Evolutionary conservation across 2,113 vertebrate species (phyloP).

Genomic region (Lanius ludovicianus): DNA sequence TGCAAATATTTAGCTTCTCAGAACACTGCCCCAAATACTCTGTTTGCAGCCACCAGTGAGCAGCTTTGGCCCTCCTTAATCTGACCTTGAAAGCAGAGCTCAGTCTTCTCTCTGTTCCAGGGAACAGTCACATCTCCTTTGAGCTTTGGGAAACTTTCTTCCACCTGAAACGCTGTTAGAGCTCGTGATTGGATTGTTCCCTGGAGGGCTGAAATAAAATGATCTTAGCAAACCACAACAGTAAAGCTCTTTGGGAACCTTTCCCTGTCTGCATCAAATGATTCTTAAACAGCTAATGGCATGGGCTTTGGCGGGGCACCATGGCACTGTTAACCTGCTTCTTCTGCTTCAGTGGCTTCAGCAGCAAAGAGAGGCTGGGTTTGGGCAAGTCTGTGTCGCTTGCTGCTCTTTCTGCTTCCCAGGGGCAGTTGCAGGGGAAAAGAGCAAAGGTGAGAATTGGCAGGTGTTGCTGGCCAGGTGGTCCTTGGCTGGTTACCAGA

Average conservation of each 20-base stretch:
- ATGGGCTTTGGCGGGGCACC: constrained; percentile 39
- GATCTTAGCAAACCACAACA: constrained; percentile 34
- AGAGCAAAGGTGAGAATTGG: background rate
- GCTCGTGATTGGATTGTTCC: constrained; percentile 44
- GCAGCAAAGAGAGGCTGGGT: background rate
- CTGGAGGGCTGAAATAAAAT: constrained; percentile 48
- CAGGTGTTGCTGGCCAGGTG: background rate
- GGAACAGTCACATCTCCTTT: constrained; percentile 12
- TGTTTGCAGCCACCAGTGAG: background rate
- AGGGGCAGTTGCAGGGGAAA: background rate
- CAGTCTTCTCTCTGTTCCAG: background rate
- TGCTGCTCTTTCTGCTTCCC: background rate
- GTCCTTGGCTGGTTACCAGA: background rate
- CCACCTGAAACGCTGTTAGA: background rate
- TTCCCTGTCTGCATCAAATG: constrained; percentile 57
- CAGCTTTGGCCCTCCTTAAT: background rate
- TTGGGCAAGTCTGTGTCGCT: background rate
- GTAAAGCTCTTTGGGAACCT: constrained; percentile 46
- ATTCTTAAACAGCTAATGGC: constrained; percentile 58
- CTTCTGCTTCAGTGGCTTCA: constrained; percentile 34
- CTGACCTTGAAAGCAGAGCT: background rate
- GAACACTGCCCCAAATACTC: background rate
- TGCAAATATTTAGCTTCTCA: constrained; percentile 64
- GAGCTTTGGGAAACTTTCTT: constrained; percentile 31
- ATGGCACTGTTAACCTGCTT: constrained; percentile 29